Conservation (phyloP, 2,797 vertebrate species). For the Oreonectes daqikongensis region DNA sequence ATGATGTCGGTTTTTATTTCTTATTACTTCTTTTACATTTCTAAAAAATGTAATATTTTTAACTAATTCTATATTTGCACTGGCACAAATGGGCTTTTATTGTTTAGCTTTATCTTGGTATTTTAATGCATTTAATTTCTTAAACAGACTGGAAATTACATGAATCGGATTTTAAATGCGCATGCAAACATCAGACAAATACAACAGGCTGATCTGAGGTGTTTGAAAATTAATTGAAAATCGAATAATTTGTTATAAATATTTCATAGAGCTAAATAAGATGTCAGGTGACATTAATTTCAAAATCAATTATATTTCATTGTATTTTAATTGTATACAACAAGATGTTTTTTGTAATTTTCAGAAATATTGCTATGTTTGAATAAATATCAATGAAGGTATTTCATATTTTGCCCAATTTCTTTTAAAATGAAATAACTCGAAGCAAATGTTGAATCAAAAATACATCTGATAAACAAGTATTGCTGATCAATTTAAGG, state of each 20-base stretch:
- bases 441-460: no score
- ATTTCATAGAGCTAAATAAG: background rate
- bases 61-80: background rate
- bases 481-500: background rate
- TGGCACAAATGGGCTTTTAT: no score
- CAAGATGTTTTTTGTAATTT: background rate
- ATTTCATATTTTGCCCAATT: background rate
- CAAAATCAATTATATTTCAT: background rate
- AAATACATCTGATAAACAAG: background rate
- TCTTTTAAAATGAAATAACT: no score
- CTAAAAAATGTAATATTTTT: no score
- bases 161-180: background rate
- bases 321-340: no score
- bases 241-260: constrained; percentile 10
- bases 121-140: background rate
- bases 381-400: background rate
- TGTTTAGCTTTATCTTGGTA: background rate
- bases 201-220: background rate
- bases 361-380: background rate
- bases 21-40: background rate
- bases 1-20: background rate
- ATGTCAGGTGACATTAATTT: background rate
- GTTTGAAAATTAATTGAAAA: background rate
- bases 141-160: background rate
- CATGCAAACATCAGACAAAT: background rate